Percentiles rank a stretch among this genome's conserved stretches.
Evolutionary conservation across 2,888 invertebrate genomes (phyloP).

Genomic region (Conistra vaccinii): DNA sequence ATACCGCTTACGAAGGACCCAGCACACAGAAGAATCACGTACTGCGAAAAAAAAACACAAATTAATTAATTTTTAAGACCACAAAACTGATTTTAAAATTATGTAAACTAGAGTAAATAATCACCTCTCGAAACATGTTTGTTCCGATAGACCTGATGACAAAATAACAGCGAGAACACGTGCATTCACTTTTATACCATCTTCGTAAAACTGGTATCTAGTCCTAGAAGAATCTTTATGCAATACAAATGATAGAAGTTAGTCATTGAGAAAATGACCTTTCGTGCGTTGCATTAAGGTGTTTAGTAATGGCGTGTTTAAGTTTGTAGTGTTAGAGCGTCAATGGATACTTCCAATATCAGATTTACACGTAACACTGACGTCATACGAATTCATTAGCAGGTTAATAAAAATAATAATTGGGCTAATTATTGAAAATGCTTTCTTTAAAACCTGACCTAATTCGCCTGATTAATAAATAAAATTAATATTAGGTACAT

Average conservation of each 20-base stretch:
- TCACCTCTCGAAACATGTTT: conserved; percentile 85
- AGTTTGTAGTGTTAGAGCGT: conserved; percentile 31
- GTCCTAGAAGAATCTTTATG: conserved; percentile 76
- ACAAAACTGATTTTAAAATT: not conserved
- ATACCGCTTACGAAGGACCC: conserved; percentile 26
- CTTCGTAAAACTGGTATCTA: conserved; percentile 81
- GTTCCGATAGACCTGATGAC: conserved; percentile 73
- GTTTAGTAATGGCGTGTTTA: conserved; percentile 39
- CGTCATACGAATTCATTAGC: conserved; percentile 28
- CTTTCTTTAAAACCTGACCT: not conserved
- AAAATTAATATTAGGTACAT: not conserved
- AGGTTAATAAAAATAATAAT: conserved; percentile 12
- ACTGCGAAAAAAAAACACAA: conserved; percentile 47
- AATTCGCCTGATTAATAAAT: too few relatives aligned
- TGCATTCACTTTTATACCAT: conserved; percentile 85
- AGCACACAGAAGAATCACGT: conserved; percentile 45
- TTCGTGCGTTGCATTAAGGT: conserved; percentile 65
- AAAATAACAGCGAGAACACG: conserved; percentile 79
- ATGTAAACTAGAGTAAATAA: conserved; percentile 35
- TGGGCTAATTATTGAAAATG: not conserved
- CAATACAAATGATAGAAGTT: conserved; percentile 68
- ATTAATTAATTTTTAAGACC: not conserved
- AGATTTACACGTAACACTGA: conserved; percentile 19
- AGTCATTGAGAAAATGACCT: conserved; percentile 70
- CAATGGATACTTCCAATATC: conserved; percentile 15